phyloP scores from a whole-genome alignment of 2,888 invertebrate species.

The Eupithecia insigniata region DNA sequence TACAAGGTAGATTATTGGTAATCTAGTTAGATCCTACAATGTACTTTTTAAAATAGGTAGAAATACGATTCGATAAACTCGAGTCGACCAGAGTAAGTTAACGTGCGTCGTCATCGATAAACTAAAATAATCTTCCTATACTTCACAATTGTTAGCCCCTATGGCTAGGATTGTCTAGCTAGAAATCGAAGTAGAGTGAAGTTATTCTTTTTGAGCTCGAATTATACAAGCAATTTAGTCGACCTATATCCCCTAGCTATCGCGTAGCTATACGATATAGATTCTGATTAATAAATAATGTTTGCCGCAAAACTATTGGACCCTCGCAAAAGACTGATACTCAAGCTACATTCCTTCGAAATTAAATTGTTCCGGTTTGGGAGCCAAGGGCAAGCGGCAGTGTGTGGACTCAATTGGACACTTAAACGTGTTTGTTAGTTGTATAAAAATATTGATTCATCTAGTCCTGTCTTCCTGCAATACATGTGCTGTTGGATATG shows the following conservation, averaged over 20 bases:
- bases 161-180: conserved; percentile 20
- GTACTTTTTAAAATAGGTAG: neutral
- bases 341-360: conserved; percentile 60
- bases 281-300: conserved; percentile 8
- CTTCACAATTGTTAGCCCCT: conserved; percentile 13
- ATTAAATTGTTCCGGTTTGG: conserved; percentile 36
- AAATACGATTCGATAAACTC: conserved; percentile 6
- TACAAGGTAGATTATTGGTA: neutral
- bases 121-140: conserved; percentile 20
- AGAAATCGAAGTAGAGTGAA: conserved; percentile 18
- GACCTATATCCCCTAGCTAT: neutral
- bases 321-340: conserved; percentile 60
- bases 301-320: conserved; percentile 29
- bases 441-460: conserved; percentile 55
- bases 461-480: conserved; percentile 75
- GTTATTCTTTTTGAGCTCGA: conserved; percentile 19
- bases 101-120: conserved; percentile 8
- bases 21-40: neutral
- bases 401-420: conserved; percentile 46
- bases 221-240: conserved; percentile 12
- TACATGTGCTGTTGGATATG: conserved; percentile 42
- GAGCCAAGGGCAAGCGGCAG: conserved; percentile 43
- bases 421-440: conserved; percentile 43
- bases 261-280: conserved; percentile 4
- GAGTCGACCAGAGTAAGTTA: conserved; percentile 4